Evolutionary conservation across 1,140 invertebrate genomes (phyloP).

Genomic region (Drosophila jambulina): DNA sequence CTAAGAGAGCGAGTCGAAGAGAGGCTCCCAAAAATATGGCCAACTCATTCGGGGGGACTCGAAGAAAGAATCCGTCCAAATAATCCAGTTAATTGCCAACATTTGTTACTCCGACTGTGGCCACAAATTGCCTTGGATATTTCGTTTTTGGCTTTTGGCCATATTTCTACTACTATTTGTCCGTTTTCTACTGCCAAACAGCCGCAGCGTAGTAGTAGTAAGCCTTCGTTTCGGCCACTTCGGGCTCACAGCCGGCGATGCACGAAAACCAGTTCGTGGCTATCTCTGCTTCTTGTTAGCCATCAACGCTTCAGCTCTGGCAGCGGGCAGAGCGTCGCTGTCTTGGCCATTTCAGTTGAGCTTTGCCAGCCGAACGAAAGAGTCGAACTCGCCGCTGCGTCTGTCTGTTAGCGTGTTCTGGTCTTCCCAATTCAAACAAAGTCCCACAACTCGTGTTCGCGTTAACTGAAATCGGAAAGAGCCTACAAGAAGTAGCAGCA

Average conservation of each 20-base stretch:
- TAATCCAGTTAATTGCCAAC: slow-evolving; percentile 39
- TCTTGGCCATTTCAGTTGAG: slow-evolving; percentile 65
- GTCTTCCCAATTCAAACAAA: slow-evolving; percentile 37
- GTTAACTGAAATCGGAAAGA: slow-evolving; percentile 41
- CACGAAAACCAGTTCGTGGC: slow-evolving; percentile 49
- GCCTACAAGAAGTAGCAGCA: slow-evolving; percentile 23
- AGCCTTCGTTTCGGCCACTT: slow-evolving; percentile 20
- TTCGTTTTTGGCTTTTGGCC: slow-evolving; percentile 13
- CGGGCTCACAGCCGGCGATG: slow-evolving; percentile 35
- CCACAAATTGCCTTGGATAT: slow-evolving; percentile 42
- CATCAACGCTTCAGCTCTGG: slow-evolving; percentile 27
- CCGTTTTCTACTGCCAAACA: slow-evolving; percentile 16
- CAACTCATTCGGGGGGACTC: slow-evolving; percentile 20
- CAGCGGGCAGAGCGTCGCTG: slow-evolving; percentile 1
- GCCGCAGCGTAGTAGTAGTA: slow-evolving; percentile 12
- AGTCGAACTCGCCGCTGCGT: slow-evolving; percentile 68
- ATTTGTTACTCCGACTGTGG: slow-evolving; percentile 53
- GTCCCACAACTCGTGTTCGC: slow-evolving; percentile 46
- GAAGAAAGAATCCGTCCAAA: slow-evolving; percentile 9
- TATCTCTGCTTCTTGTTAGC: slow-evolving; percentile 35
- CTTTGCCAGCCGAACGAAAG: slow-evolving; percentile 66
- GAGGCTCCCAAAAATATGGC: slow-evolving; percentile 10
- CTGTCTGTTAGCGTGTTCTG: slow-evolving; percentile 54
- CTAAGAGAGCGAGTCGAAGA: slow-evolving; percentile 38
- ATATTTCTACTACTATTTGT: slow-evolving; percentile 35